Base-by-base conservation (phyloP, 2,113 vertebrate genomes). In the Tetrao urogallus region DNA sequence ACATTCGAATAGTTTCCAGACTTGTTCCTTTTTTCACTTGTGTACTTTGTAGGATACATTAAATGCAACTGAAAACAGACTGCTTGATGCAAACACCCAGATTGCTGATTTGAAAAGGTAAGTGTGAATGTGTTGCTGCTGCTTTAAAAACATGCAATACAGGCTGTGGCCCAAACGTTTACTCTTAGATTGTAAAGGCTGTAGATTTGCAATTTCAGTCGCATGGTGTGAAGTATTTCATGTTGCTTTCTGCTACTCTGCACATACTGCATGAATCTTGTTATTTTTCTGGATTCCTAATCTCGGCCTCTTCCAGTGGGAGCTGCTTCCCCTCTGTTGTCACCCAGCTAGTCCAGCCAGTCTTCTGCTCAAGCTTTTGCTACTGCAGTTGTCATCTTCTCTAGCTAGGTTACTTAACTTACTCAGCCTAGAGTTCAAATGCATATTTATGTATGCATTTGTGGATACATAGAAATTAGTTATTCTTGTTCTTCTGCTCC, bases 81-180 rank as follows among this genome's bases (percentile, higher is more conserved):
- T 99, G 32, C 97, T 98, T 56, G 98, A 99, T 90, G 98, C 99
- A 81, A 98, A 97, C 42, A 97, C 97, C 28, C 97, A 99, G 96
- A 98, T 99, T 86, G 98, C 98, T 50, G 99, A 99, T 63, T 96
- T 99, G 86, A 99, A 98, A 98, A 99, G 99, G 99, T 99, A 97
- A 98, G 58, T 80, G 30, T 30, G 17, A 69, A 89, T 45, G 25
- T 91, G 67, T 88, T 70, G 10, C 3, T 89, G 2, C 6, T 92
- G 4, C 56, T 85, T 87, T 56, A 77, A 60, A 45, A 86, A 2
- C 7, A 13, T 43, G 48, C 83, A 75, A 40, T 88, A 32, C 2
- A 50, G 65, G 13, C 73, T 78, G 4, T 50, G 69, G 11, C 28
- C 32, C 45, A 32, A 66, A 32, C 40, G 3, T 43, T 87, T 25